phyloP scores from a whole-genome alignment of 2,113 vertebrate species.

The Nothocercus julius region DNA sequence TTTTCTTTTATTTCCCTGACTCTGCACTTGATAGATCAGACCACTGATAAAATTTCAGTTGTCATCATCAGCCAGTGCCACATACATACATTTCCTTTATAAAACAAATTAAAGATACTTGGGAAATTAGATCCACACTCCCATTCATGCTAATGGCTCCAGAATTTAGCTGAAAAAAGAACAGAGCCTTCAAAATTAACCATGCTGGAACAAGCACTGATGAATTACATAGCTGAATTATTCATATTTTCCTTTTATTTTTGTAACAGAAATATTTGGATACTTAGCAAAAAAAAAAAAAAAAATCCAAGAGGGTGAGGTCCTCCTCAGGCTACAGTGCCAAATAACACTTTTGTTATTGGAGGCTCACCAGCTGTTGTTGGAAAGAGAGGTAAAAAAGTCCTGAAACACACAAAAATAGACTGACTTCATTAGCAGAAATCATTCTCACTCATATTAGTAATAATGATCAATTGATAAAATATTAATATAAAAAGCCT shows the following conservation, averaged over 20 bases:
- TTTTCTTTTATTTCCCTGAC: neutral
- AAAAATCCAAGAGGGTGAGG: neutral
- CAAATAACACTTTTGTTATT: neutral
- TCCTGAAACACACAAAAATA: neutral
- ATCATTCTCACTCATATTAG: neutral
- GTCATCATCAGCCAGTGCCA: neutral
- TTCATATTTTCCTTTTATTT: neutral
- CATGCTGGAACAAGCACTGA: neutral
- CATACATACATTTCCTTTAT: neutral
- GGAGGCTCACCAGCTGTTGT: neutral
- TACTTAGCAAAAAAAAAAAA: neutral
- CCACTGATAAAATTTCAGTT: constrained; percentile 23
- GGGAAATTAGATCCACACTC: neutral
- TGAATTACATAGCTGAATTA: neutral
- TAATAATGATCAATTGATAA: neutral
- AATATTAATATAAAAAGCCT: neutral
- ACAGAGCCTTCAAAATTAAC: neutral
- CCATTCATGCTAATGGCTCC: neutral
- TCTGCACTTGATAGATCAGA: neutral
- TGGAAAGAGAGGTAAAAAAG: neutral
- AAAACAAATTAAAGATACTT: neutral
- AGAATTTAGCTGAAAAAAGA: neutral
- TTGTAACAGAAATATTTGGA: fast-evolving
- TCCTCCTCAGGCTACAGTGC: neutral
- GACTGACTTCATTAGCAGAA: neutral